phyloP scores from a whole-genome alignment of 2,888 invertebrate species.

The Zaprionus lineosus region DNA sequence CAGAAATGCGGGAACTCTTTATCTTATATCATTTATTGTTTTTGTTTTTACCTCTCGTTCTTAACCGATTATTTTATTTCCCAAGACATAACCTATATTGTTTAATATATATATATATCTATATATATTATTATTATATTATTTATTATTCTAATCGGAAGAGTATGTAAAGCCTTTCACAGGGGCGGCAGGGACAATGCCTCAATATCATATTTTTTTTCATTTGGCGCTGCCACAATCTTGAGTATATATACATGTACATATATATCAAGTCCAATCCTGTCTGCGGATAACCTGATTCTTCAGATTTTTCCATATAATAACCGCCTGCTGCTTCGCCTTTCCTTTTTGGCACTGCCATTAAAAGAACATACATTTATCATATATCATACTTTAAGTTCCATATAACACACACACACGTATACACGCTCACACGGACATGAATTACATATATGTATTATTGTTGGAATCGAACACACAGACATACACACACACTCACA shows the following conservation, averaged over 20 bases:
- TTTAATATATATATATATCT: background rate
- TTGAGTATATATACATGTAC: slow-evolving; percentile 8
- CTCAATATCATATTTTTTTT: slow-evolving; percentile 26
- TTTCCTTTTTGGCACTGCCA: slow-evolving; percentile 52
- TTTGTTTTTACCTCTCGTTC: too few relatives aligned
- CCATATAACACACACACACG: too few relatives aligned
- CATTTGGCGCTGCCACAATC: slow-evolving; percentile 46
- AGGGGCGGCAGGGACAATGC: slow-evolving; percentile 29
- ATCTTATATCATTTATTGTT: too few relatives aligned
- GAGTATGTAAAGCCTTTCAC: slow-evolving; percentile 40
- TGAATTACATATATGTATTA: too few relatives aligned
- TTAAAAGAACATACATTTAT: too few relatives aligned
- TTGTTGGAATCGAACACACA: background rate
- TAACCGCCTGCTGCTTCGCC: slow-evolving; percentile 24
- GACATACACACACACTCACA: background rate
- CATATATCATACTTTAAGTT: slow-evolving; percentile 9
- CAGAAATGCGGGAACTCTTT: too few relatives aligned
- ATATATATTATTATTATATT: slow-evolving; percentile 1
- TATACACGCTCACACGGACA: too few relatives aligned
- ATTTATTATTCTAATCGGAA: slow-evolving; percentile 36
- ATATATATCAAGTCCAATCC: slow-evolving; percentile 9
- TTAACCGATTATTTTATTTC: too few relatives aligned
- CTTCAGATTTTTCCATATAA: slow-evolving; percentile 1
- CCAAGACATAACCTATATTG: background rate
- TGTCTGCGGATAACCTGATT: slow-evolving; percentile 6